These are phyloP conservation scores for Aldabrachelys gigantea DNA, from an alignment of 2,113 vertebrate genomes.

Conservation along the genomic window DNA sequence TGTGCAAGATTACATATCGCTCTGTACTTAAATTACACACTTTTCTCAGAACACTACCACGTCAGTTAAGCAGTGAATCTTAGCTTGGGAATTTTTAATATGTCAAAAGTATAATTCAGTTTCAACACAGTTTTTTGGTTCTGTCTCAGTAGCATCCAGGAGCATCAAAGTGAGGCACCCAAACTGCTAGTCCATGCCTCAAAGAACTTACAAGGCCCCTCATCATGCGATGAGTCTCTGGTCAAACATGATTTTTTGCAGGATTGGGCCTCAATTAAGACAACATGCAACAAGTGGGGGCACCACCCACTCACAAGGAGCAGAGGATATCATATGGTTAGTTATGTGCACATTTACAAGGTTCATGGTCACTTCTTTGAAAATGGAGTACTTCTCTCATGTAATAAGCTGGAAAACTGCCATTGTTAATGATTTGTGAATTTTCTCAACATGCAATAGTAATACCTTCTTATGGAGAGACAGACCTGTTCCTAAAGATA, in stretches of 20 bases:
- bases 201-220: not conserved
- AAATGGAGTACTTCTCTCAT: not conserved
- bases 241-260: not conserved
- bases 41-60: not conserved
- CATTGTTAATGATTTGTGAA: not conserved
- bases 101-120: not conserved
- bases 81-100: not conserved
- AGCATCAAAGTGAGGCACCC: not conserved
- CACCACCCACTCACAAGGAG: not conserved
- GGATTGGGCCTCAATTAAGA: not conserved
- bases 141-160: conserved; percentile 16
- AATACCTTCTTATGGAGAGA: not conserved
- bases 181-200: not conserved
- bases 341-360: rapidly evolving
- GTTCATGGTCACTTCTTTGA: not conserved
- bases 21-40: not conserved
- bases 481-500: not conserved
- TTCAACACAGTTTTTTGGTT: not conserved
- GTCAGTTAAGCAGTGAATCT: not conserved
- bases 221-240: not conserved
- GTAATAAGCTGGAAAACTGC: not conserved
- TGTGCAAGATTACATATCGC: not conserved
- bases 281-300: not conserved
- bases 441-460: not conserved
- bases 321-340: not conserved